Conservation (phyloP, 2,797 vertebrate genomes). For the Novumbra hubbsi region DNA sequence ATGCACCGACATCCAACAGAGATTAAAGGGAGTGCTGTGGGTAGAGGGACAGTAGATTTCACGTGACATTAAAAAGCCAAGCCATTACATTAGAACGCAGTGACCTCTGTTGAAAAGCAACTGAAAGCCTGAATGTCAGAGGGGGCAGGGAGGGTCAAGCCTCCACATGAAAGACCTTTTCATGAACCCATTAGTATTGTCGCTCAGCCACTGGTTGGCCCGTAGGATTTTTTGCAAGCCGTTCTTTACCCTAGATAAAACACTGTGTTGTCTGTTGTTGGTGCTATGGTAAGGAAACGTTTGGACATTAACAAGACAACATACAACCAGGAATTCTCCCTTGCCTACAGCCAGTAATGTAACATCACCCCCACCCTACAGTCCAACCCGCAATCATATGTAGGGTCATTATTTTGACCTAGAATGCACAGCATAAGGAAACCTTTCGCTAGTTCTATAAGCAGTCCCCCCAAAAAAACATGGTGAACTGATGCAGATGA, state of each 20-base stretch:
- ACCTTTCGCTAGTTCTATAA: neutral
- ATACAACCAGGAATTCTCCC: neutral
- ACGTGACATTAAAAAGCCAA: neutral
- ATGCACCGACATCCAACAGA: slow-evolving; percentile 13
- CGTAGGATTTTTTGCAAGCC: neutral
- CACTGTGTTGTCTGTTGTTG: neutral
- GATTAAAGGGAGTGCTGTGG: neutral
- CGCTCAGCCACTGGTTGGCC: neutral
- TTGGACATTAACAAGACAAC: neutral
- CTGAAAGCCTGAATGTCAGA: neutral
- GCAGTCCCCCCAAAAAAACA: slow-evolving; percentile 4
- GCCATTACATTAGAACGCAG: neutral
- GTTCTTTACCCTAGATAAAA: neutral
- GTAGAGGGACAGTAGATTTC: slow-evolving; percentile 1
- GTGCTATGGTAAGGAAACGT: neutral
- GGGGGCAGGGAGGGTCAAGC: slow-evolving; percentile 32
- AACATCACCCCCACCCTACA: slow-evolving; percentile 5
- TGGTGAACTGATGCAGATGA: neutral
- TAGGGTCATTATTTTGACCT: neutral
- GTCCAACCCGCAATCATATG: slow-evolving; percentile 7
- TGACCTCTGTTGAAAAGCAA: neutral
- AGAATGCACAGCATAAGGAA: neutral
- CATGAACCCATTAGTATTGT: neutral
- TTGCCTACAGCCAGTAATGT: slow-evolving; percentile 7
- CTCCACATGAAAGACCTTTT: slow-evolving; percentile 33